These are phyloP conservation scores for Takifugu ocellatus DNA, from an alignment of 2,797 vertebrate genomes.

Conservation along the genomic window DNA sequence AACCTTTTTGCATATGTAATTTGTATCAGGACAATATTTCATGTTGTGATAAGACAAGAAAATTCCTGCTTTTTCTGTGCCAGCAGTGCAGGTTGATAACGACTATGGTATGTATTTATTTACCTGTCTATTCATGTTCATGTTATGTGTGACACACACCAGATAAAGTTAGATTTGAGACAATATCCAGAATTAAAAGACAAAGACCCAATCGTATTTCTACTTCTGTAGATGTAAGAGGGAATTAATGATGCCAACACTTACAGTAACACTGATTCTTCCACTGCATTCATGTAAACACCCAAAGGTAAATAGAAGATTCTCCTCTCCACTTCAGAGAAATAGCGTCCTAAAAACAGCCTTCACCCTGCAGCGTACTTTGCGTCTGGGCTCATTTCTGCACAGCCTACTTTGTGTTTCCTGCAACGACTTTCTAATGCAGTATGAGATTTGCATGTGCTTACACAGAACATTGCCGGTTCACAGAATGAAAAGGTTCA, in stretches of 20 bases:
- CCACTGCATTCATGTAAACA: neutral
- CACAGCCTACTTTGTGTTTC: neutral
- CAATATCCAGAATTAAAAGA: no score
- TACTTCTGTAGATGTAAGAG: no score
- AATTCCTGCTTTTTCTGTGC: no score
- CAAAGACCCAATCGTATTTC: no score
- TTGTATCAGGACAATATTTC: no score
- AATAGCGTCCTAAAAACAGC: slow-evolving; percentile 18
- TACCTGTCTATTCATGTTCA: neutral
- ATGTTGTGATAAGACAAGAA: no score
- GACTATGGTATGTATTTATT: no score
- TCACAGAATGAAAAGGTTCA: slow-evolving; percentile 10
- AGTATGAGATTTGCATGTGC: neutral
- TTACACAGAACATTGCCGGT: neutral
- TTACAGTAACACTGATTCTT: no score
- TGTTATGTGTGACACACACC: slow-evolving; percentile 4
- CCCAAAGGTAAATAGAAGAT: slow-evolving; percentile 17
- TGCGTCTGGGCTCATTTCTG: neutral
- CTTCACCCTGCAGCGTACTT: neutral
- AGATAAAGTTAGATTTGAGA: neutral
- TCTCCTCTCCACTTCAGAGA: slow-evolving; percentile 2
- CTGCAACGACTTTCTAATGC: slow-evolving; percentile 5
- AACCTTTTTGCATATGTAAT: no score
- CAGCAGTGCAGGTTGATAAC: no score
- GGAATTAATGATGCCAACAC: no score